phyloP scores from a whole-genome alignment of 2,797 vertebrate genomes.

The Synaphobranchus kaupii region DNA sequence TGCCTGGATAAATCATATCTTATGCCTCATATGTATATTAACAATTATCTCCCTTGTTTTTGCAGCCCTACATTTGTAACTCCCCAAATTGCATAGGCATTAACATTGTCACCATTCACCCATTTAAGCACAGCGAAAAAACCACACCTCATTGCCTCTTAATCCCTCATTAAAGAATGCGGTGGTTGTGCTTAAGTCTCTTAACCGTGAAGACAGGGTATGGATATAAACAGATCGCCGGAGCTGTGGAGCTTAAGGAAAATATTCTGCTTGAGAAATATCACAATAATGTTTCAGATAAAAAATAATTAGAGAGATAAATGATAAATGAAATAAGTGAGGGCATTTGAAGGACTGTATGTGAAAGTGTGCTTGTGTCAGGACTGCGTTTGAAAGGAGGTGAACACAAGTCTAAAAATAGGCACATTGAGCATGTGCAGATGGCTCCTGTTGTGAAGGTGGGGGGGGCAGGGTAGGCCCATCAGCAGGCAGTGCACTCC shows the following conservation, averaged over 20 bases:
- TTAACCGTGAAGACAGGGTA: neutral
- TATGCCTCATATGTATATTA: no score
- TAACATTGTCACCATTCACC: no score
- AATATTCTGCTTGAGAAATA: neutral
- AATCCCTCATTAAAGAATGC: neutral
- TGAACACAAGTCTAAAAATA: conserved; percentile 20
- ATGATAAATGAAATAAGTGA: neutral
- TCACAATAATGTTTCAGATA: neutral
- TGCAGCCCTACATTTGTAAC: no score
- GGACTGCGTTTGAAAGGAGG: neutral
- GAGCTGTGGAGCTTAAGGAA: neutral
- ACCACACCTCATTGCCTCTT: no score
- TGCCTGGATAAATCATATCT: no score
- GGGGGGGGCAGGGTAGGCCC: neutral
- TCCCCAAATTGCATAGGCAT: no score
- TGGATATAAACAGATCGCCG: neutral
- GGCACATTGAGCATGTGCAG: neutral
- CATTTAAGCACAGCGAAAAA: no score
- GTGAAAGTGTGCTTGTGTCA: neutral
- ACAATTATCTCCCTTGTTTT: no score
- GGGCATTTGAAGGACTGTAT: neutral
- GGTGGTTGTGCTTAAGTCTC: neutral
- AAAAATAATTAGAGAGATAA: neutral
- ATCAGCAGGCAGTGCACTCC: neutral
- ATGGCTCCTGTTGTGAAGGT: conserved; percentile 17